Percentiles rank a stretch among this genome's conserved stretches.
Conservation (phyloP, 2,797 vertebrate species). For the Falco novaeseelandiae region DNA sequence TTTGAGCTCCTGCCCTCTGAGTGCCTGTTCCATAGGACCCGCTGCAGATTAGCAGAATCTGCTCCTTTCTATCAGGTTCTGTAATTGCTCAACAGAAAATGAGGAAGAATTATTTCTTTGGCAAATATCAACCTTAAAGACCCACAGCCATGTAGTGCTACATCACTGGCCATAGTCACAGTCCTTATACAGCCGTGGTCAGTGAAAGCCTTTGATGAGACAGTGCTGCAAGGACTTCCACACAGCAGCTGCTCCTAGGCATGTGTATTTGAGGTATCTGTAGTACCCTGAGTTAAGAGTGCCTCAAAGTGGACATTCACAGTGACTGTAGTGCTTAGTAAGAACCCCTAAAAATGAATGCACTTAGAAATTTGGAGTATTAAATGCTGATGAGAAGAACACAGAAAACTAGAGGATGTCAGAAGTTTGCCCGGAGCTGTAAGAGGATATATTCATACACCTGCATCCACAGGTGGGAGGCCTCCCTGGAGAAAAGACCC, state of each 20-base stretch:
- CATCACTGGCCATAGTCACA: neutral
- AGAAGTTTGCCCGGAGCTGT: neutral
- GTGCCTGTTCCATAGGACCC: neutral
- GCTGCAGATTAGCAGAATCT: neutral
- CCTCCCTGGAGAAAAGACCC: neutral
- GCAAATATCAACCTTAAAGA: neutral
- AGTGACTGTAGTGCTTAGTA: neutral
- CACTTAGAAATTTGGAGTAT: neutral
- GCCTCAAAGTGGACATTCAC: neutral
- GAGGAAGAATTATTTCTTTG: neutral
- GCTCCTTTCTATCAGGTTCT: neutral
- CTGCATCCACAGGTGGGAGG: neutral
- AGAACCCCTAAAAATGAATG: neutral
- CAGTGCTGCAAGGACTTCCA: neutral
- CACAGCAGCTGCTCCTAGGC: neutral
- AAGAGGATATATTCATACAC: neutral
- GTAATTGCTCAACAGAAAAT: neutral
- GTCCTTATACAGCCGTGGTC: neutral
- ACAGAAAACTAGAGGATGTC: neutral
- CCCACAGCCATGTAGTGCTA: neutral
- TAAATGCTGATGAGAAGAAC: neutral
- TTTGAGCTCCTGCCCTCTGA: neutral
- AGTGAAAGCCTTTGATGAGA: neutral
- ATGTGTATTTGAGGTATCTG: neutral
- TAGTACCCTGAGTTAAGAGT: neutral